These are phyloP conservation scores for Cyclophora punctaria DNA, from an alignment of 2,888 invertebrate genomes.

Conservation along the genomic window DNA sequence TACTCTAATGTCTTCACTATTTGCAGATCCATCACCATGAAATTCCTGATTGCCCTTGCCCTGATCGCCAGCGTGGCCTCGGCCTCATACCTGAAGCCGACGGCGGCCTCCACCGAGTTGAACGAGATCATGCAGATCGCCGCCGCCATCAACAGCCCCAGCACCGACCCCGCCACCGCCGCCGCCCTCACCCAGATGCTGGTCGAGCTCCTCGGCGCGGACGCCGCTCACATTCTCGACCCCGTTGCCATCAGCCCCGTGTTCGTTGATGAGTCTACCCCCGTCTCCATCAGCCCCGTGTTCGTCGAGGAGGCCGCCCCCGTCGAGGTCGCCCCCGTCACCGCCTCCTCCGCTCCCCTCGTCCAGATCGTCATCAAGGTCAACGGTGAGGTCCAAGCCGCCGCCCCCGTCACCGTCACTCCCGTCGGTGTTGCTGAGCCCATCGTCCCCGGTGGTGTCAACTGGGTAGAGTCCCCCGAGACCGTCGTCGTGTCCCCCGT, in stretches of 20 bases:
- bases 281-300: slow-evolving; percentile 1
- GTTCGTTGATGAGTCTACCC: not conserved
- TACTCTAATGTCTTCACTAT: slow-evolving; percentile 13
- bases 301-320: slow-evolving; percentile 8
- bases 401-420: slow-evolving; percentile 12
- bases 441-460: slow-evolving; percentile 9
- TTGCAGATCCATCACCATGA: slow-evolving; percentile 31
- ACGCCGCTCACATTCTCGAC: not conserved
- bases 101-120: slow-evolving; percentile 15
- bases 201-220: slow-evolving; percentile 11
- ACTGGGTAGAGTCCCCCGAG: slow-evolving; percentile 5
- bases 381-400: slow-evolving; percentile 12
- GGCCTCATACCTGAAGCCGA: slow-evolving; percentile 27
- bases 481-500: slow-evolving; percentile 5
- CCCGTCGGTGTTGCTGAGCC: slow-evolving; percentile 11
- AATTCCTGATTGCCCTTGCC: slow-evolving; percentile 46
- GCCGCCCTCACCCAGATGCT: slow-evolving; percentile 19
- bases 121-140: slow-evolving; percentile 36
- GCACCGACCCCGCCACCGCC: slow-evolving; percentile 24
- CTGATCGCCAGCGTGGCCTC: slow-evolving; percentile 46
- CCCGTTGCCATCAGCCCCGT: not conserved
- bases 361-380: slow-evolving; percentile 39
- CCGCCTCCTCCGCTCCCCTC: slow-evolving; percentile 19
- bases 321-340: slow-evolving; percentile 11
- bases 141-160: slow-evolving; percentile 43